Evolutionary conservation across 2,888 invertebrate genomes (phyloP), one percentile per base, ranked within the genome.

Genomic region (Heteropelma amictum): DNA sequence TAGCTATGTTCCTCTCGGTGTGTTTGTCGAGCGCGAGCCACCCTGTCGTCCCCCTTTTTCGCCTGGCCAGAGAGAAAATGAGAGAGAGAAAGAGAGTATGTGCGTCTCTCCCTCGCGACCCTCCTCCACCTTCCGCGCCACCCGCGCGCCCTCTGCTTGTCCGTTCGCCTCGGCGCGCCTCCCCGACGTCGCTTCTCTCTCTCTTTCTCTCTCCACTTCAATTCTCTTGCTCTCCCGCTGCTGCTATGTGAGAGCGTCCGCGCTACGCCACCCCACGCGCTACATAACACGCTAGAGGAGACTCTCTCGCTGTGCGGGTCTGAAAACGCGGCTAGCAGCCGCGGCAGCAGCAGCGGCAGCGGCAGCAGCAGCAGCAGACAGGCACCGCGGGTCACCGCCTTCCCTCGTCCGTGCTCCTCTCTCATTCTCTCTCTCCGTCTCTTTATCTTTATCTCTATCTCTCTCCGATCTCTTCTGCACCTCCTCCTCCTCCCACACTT

Each of bases 341-440:
- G 71, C 72, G 67, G 77, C 79, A 83, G 87, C 85, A 86, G 86
- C n/a, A n/a, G n/a, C n/a, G 47, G 70, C 78, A 82, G 86, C 84
- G 85, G 85, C 56, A 53, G 64, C 76, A 71, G 71, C 72, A 71
- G 77, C 79, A 83, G 87, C 85, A 86, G 86, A 87, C 87, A 86
- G 87, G 88, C 88, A 86, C 86, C 87, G 87, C 87, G 86, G 87
- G 87, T 87, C 88, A 87, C 88, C 85, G 85, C 84, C 84, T 85
- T 84, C 81, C 83, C 81, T 82, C 83, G 81, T 77, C 78, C 79
- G 77, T 72, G 19, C 74, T 58, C 68, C 69, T 28, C 60, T 30
- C 42, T 68, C 64, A 45, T 69, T 33, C 26, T 53, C 58, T 14
- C 28, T 56, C 33, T 10, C 68, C 54, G 12, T 12, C 30, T 40